Conservation (phyloP, 1,140 invertebrate genomes). For the Drosophila lowei region DNA sequence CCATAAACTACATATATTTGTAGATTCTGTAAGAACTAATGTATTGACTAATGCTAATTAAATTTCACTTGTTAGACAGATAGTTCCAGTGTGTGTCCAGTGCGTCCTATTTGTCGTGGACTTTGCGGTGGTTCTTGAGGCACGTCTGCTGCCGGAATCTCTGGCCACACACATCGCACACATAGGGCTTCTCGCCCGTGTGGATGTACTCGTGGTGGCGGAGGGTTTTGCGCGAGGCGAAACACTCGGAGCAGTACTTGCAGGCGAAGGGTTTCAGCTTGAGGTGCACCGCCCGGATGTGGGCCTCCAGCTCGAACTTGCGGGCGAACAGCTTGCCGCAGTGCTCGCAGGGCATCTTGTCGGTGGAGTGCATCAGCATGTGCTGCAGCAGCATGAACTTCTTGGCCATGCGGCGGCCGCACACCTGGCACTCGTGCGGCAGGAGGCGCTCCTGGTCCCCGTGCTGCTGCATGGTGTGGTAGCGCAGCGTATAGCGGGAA, state of each 20-base stretch:
- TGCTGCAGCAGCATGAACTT: constrained; percentile 79
- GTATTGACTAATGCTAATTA: constrained; percentile 20
- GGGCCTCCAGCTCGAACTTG: constrained; percentile 75
- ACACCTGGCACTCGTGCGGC: constrained; percentile 70
- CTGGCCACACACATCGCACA: constrained; percentile 88
- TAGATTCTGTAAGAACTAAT: constrained; percentile 9
- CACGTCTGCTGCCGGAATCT: constrained; percentile 75
- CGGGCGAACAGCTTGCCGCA: constrained; percentile 72
- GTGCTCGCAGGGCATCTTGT: constrained; percentile 75
- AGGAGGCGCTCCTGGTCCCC: constrained; percentile 5
- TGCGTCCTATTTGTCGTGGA: constrained; percentile 55
- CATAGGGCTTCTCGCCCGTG: constrained; percentile 90
- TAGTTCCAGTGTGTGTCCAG: no score
- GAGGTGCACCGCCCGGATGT: constrained; percentile 79
- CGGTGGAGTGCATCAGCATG: constrained; percentile 73
- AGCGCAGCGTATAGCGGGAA: constrained; percentile 73
- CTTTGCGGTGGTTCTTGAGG: constrained; percentile 74
- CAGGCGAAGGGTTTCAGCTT: constrained; percentile 76
- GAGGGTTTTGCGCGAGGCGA: constrained; percentile 74
- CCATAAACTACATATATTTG: constrained; percentile 2
- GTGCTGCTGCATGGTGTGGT: constrained; percentile 75
- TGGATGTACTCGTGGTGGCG: constrained; percentile 87
- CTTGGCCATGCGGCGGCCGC: constrained; percentile 74
- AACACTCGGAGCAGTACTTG: constrained; percentile 64
- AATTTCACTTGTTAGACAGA: constrained; percentile 1